Evolutionary conservation across 37 sponge, comb jelly and placozoan genomes (phyloP).

Genomic region (Cladorhizidae sp.): DNA sequence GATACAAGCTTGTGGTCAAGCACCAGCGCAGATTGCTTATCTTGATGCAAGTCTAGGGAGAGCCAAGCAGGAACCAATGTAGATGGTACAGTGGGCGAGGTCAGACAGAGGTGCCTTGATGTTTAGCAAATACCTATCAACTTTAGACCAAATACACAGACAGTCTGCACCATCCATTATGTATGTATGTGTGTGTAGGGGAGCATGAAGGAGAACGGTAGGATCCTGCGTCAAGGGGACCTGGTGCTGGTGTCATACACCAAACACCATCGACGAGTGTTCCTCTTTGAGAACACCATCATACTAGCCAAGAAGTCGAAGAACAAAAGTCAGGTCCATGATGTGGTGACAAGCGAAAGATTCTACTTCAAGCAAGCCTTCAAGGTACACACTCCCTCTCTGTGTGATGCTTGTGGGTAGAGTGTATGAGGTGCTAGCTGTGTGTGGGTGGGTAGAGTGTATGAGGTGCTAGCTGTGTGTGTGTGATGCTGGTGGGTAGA

Average conservation of each 20-base stretch:
- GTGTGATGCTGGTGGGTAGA: not conserved
- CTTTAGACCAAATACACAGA: too few relatives aligned
- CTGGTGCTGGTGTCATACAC: constrained; percentile 39
- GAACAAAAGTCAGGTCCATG: constrained; percentile 14
- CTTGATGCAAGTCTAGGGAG: too few relatives aligned
- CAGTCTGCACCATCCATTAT: too few relatives aligned
- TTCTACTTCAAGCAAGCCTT: constrained; percentile 39
- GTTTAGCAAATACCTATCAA: too few relatives aligned
- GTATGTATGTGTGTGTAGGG: constrained; percentile 40
- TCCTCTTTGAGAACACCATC: constrained; percentile 81
- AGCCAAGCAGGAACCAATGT: too few relatives aligned
- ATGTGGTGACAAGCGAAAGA: constrained; percentile 31
- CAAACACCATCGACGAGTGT: constrained; percentile 64
- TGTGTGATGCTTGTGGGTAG: not conserved
- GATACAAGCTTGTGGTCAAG: too few relatives aligned
- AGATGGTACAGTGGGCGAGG: too few relatives aligned
- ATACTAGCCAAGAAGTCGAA: constrained; percentile 67
- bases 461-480: not conserved
- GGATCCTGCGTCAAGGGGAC: constrained; percentile 70
- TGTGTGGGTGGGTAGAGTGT: too few relatives aligned
- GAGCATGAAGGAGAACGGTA: constrained; percentile 47
- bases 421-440: too few relatives aligned
- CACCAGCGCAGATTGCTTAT: too few relatives aligned
- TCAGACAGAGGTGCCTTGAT: too few relatives aligned
- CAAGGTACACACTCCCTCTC: constrained; percentile 25